Conservation (phyloP, 2,888 invertebrate genomes). For the Cephalotes varians region DNA sequence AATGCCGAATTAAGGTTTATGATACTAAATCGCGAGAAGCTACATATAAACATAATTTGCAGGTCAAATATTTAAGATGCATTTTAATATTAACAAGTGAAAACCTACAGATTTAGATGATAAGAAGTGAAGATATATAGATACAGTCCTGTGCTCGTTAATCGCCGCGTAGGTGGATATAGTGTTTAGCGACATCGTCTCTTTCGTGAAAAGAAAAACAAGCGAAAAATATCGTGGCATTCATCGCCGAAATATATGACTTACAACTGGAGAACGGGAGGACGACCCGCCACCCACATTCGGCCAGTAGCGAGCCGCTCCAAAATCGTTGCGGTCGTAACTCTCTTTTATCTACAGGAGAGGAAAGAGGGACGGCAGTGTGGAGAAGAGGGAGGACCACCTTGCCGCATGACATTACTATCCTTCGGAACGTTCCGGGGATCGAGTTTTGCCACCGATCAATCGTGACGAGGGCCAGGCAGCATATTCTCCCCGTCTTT, state of each 20-base stretch:
- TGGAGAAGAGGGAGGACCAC: background rate
- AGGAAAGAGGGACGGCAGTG: background rate
- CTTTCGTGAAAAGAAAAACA: background rate
- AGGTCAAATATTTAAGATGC: background rate
- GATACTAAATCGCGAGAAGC: background rate
- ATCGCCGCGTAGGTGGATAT: background rate
- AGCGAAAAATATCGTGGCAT: background rate
- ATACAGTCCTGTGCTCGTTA: background rate
- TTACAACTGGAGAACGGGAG: slow-evolving; percentile 4
- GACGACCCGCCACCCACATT: slow-evolving; percentile 62
- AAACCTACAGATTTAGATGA: background rate
- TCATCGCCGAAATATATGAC: slow-evolving; percentile 23
- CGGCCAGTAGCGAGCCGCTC: slow-evolving; percentile 57
- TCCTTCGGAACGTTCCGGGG: slow-evolving; percentile 42
- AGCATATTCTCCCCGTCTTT: slow-evolving; percentile 30
- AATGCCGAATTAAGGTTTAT: background rate
- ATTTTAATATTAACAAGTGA: background rate
- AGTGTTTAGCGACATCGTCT: background rate
- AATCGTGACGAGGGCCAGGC: slow-evolving; percentile 48
- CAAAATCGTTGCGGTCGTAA: slow-evolving; percentile 36
- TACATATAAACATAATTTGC: background rate
- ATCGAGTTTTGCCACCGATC: slow-evolving; percentile 63
- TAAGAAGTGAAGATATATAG: background rate
- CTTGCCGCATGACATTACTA: slow-evolving; percentile 54
- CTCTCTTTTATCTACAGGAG: slow-evolving; percentile 39